Base-by-base conservation (phyloP, 2,113 vertebrate genomes). In the Bostrychus sinensis region DNA sequence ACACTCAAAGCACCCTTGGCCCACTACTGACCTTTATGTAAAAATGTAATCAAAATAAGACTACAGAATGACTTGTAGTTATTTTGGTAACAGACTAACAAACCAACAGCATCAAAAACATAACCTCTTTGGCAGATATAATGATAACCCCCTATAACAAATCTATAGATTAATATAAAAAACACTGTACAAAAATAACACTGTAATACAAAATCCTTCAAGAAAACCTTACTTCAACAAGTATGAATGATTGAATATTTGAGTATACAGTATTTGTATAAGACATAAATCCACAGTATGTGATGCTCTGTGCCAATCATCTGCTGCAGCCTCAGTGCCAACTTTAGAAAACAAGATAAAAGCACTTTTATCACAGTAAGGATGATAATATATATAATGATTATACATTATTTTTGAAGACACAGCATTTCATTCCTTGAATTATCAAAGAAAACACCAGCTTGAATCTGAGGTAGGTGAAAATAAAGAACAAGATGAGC, bases 361-460 rank as follows among this genome's bases (percentile, higher is more conserved):
- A n/a, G n/a, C n/a, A n/a, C n/a, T n/a, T n/a, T n/a, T n/a, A n/a
- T n/a, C n/a, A n/a, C n/a, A 23, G 43, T 46, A 14, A 25, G 14
- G 22, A 2, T 25, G 20, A 23, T 48, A 48, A 23, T 48, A n/a
- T 25, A 12, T 48, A 16, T 25, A 48, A 25, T 3, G 70, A 81
- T 77, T 70, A 23, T 75, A 23, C 30, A 36, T 8, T 22, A 43
- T 72, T 39, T 72, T 70, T 65, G 4, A 66, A 85, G 83, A 88
- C 38, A 19, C 74, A 79, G 80, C 73, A 0, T 66, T 80, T 82
- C 67, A 37, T 54, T 48, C 10, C 12, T 36, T 51, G 74, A 41
- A 46, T 69, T 80, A 75, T 82, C 78, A 82, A 72, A 85, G 78
- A 73, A 77, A 85, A 81, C 84, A 82, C 75, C 71, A 69, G 41